Evolutionary conservation across 1,140 invertebrate species (phyloP), one percentile per base, ranked within the genome.

Genomic region (Copidosoma floridanum): DNA sequence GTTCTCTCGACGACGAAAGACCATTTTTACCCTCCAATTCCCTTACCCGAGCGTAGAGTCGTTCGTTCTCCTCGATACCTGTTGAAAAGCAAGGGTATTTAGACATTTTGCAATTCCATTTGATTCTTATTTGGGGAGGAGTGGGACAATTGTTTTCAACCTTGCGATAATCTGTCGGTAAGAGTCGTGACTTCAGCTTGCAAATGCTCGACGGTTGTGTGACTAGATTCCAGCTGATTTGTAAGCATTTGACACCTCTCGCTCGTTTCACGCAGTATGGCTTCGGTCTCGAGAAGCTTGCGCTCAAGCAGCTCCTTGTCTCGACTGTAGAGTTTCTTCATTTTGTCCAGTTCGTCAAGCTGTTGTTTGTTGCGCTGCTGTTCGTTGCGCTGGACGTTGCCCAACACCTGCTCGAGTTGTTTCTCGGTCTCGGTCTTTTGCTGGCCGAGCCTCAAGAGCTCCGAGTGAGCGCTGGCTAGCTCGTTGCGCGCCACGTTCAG

Each of bases 21-120:
- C 73, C 74, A 57, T 72, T 77, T 63, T 85, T 82, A 11, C 83
- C 82, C 76, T 91, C 88, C 7, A 92, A 66, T 65, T 91, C 89
- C 58, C 88, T 80, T 23, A 92, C 77, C 63, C 85, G 84, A 38
- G 81, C 79, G 61, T 88, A 91, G 8, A 92, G 77, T 12, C 79
- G 77, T 64, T 92, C 89, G 71, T 92, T 93, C 77, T 93, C 91
- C 71, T 91, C 87, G 43, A 89, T 87, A 57, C 74, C 75, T 77
- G 16, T 14, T n/a, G n/a, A n/a, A n/a, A n/a, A n/a, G n/a, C n/a
- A n/a, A 67, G 64, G 24, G 44, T 23, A 35, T 35, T 38, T 23
- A 35, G 43, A 29, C 41, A 16, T 37, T 46, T 46, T 26, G 3
- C 3, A 29, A 29, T 2, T 24, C 2, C 21, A 24, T 47, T 37